Evolutionary conservation across 2,797 vertebrate genomes (phyloP), one percentile per base, ranked within the genome.

Genomic region (Rhynchonycteris naso): DNA sequence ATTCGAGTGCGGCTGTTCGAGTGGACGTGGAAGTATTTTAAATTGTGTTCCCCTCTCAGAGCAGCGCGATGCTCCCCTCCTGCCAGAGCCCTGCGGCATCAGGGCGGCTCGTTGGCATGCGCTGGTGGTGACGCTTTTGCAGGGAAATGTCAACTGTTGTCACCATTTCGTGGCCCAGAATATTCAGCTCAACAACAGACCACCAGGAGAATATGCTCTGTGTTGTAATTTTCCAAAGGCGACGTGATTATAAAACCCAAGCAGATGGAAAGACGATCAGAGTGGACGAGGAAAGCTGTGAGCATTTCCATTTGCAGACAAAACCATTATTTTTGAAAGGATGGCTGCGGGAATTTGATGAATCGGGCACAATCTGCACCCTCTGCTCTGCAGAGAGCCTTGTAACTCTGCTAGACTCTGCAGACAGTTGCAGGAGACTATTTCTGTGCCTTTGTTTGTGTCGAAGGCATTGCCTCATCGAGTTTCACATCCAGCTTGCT

Each of bases 361-460:
- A 87, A 97, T 93, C 88, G 94, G 43, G 61, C 84, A 72, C 33
- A 92, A 80, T 91, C 63, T 94, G 82, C 86, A 89, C 92, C 35
- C 74, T 96, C 81, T 80, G 90, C 75, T 95, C 90, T 95, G 75
- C 88, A 92, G 85, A 95, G 83, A 95, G 82, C 94, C 35, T 78
- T 52, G 71, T 72, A 86, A 93, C 88, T 87, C 94, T 76, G 90
- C 71, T 84, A 95, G 88, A 74, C 91, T 96, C 94, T 88, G 92
- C 85, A 96, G 94, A 94, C 81, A 76, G 81, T 95, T 78, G 69
- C 65, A 33, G 43, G 66, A 52, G 47, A 54, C 75, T 97, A 97
- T 96, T 97, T 97, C 96, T 85, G 56, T 65, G 50, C 85, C 81
- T 89, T 96, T 96, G 96, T 96, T 97, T 96, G 94, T 92, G 86